Base-by-base conservation (phyloP, 2,797 vertebrate species). In the Scleropages formosus region DNA sequence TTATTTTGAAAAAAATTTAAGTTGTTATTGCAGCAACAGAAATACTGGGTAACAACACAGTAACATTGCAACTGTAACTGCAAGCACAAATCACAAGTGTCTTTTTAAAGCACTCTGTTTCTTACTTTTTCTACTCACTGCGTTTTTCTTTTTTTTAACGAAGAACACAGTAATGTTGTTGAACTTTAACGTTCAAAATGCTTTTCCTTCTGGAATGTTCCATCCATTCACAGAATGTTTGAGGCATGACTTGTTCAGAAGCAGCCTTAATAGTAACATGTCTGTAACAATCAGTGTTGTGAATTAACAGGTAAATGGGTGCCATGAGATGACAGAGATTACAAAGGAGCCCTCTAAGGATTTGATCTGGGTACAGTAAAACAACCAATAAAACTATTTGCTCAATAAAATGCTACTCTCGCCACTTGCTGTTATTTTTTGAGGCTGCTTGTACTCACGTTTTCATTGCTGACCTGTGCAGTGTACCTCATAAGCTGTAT, bases 321-420 rank as follows among this genome's bases (percentile, higher is more conserved):
- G 93, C 94, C 88, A 80, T 20, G 90, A 90, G 90, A 89, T 87
- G 91, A 84, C 88, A 82, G 87, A 89, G 80, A 89, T 81, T 88
- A 83, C 90, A 88, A 83, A 84, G 88, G 87, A 88, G 80, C 79
- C 92, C 82, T 77, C 91, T 83, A 82, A 91, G 86, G 87, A 90
- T 77, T 89, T 93, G 84, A 86, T 91, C 84, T 92, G 92, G 96
- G 96, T 98, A 98, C 86, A 91, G 95, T 96, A 96, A 93, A 83
- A 81, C 77, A 82, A 89, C 81, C 12, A 15, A 78, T 81, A 20
- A 78, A 80, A 26, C 26, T 13, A 27, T 46, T 61, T 20, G 58
- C 4, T n/a, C 22, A 3, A 46, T 64, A 26, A 47, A n/a, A 47
- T 20, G 22, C 13, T 58, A 62, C 60, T 68, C 4, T n/a, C 10